Evolutionary conservation across 2,888 invertebrate species (phyloP), one percentile per base, ranked within the genome.

Genomic region (Ophion ellenae): DNA sequence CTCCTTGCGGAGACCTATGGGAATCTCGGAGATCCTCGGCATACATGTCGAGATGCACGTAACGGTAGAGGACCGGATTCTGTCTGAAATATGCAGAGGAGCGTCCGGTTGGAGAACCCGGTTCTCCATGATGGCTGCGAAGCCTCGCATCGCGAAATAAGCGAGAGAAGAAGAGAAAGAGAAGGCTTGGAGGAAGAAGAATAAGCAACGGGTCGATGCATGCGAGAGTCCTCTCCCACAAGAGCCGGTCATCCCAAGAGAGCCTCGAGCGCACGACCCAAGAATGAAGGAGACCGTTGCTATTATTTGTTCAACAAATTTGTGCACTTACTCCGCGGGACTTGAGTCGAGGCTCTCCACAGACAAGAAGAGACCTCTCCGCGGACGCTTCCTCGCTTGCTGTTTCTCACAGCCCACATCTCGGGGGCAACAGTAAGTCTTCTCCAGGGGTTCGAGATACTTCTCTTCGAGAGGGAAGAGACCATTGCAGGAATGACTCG

Each of bases 231-330:
- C 61, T 80, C 76, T 57, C 45, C 20, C 20, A 66, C 67, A 40
- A 76, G 73, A 71, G 66, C 66, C 71, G 85, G 69, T 69, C 80
- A 74, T 86, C 63, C 69, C 70, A 69, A 75, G 83, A 83, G 81
- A 32, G 84, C 84, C 86, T 81, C 63, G 59, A 78, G 78, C 84
- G 70, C 86, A 86, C 84, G 86, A 86, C 81, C 84, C 66, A 76
- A 79, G 86, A 84, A 81, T 75, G 69, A 77, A 80, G 78, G 75
- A 81, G 74, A 69, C 63, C 77, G 81, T 81, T 86, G 75, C 84
- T 84, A 81, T 86, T 86, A 86, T 86, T 86, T 86, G 86, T 86
- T 86, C 84, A 84, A 86, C 86, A 86, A 86, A 86, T 86, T 86
- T 86, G 86, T 86, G 86, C 81, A 86, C 84, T 83, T 81, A 83